Conservation (phyloP, 2,797 vertebrate genomes). For the Rhincodon typus region DNA sequence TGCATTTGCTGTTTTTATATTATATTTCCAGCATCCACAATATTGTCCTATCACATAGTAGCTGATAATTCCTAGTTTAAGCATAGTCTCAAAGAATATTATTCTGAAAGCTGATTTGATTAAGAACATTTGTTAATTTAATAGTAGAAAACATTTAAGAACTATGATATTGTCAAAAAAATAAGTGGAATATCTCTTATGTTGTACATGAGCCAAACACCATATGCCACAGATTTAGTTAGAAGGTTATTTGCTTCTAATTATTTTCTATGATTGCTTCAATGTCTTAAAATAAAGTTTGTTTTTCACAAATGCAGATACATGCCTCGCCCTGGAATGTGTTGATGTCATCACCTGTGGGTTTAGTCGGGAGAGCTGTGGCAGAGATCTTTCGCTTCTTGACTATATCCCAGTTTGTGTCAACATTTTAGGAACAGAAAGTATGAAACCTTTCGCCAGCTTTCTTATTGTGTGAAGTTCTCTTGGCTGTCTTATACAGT, state of each 20-base stretch:
- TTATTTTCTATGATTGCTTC: neutral
- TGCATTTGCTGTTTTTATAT: neutral
- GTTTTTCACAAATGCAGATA: neutral
- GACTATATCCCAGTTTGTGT: neutral
- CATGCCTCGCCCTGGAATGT: neutral
- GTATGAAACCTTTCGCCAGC: neutral
- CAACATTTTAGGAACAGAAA: neutral
- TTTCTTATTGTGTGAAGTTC: neutral
- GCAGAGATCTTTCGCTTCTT: neutral
- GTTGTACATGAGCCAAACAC: neutral
- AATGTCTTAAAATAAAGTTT: neutral
- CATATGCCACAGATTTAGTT: neutral
- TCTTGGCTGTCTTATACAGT: neutral
- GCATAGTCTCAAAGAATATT: neutral
- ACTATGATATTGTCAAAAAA: neutral
- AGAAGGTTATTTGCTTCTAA: neutral
- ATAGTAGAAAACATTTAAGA: neutral
- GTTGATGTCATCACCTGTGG: constrained; percentile 13
- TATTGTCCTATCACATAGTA: neutral
- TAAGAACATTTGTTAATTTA: neutral
- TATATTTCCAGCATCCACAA: neutral
- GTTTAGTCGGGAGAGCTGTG: neutral
- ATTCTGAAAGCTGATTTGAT: neutral
- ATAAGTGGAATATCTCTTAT: neutral
- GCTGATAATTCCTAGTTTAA: neutral